Evolutionary conservation across 2,888 invertebrate genomes (phyloP).

Genomic region (Spicauda simplicius): DNA sequence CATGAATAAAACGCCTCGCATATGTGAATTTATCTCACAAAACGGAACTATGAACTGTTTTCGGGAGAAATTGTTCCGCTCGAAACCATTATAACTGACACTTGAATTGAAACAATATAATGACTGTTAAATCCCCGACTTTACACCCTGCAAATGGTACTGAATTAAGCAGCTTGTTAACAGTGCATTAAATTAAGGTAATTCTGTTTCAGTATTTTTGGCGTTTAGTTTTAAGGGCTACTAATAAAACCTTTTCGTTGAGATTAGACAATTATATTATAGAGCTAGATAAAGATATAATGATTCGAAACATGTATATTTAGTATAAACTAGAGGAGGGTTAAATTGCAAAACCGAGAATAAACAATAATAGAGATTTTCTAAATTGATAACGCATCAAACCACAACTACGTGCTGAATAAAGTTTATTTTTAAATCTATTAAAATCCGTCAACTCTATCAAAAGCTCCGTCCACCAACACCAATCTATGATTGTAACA

Average conservation of each 20-base stretch:
- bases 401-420: too few relatives aligned
- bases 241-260: not conserved
- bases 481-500: too few relatives aligned
- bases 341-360: too few relatives aligned
- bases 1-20: slow-evolving; percentile 53
- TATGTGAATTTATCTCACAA: slow-evolving; percentile 52
- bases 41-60: slow-evolving; percentile 51
- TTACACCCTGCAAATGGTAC: slow-evolving; percentile 13
- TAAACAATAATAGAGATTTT: too few relatives aligned
- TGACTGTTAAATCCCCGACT: not conserved
- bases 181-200: not conserved
- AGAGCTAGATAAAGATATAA: too few relatives aligned
- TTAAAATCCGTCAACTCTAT: too few relatives aligned
- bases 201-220: not conserved
- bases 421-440: too few relatives aligned
- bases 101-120: not conserved
- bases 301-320: too few relatives aligned
- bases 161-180: slow-evolving; percentile 3
- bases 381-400: too few relatives aligned
- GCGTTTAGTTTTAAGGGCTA: not conserved
- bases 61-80: slow-evolving; percentile 34
- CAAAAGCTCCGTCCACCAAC: too few relatives aligned
- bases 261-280: too few relatives aligned
- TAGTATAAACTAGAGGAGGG: too few relatives aligned
- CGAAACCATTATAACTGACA: not conserved